Evolutionary conservation across 92 coral and sea anemone species (phyloP), one percentile per base, ranked within the genome.

Genomic region (Scolanthus callimorphus): DNA sequence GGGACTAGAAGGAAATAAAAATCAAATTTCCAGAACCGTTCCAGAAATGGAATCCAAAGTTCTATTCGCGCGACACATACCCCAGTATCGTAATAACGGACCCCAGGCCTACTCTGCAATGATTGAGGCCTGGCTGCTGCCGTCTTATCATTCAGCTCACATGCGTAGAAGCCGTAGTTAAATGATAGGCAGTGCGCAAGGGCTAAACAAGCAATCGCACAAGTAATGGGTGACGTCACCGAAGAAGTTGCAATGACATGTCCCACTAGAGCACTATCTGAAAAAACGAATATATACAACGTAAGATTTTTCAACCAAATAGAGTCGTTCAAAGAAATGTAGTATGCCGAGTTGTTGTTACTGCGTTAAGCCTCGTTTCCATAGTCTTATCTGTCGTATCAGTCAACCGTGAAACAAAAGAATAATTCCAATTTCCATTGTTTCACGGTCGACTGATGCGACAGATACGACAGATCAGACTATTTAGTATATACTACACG

Each of bases 61-160:
- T 34, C 6, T 15, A 15, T 34, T 34, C 6, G 8, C 8, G 8
- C 41, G 8, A 34, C 27, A 54, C 62, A 8, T 10, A 67, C 74
- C 74, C 46, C 63, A 3, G 63, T 24, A 15, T 55, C 74, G 38
- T 38, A 67, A 46, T 67, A 55, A 0, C 23, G 15, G 39, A 34
- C 55, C 6, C 62, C 74, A 41, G 63, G 63, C 29, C 55, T 67
- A 28, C 20, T 26, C 55, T 45, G 39, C 9, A 67, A 47, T 17
- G 39, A 54, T 15, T 25, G 58, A 15, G 49, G 56, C 25, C 55
- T 61, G 41, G 65, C 62, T 37, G 39, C 71, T 55, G 51, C 29
- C 17, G 72, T 59, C 22, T 69, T 56, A 10, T 51, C 37, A 69
- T 51, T 77, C 55, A 77, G 57, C 37, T 62, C 84, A 41, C 84